Evolutionary conservation across 2,113 vertebrate species (phyloP).

Genomic region (Erinaceus europaeus): DNA sequence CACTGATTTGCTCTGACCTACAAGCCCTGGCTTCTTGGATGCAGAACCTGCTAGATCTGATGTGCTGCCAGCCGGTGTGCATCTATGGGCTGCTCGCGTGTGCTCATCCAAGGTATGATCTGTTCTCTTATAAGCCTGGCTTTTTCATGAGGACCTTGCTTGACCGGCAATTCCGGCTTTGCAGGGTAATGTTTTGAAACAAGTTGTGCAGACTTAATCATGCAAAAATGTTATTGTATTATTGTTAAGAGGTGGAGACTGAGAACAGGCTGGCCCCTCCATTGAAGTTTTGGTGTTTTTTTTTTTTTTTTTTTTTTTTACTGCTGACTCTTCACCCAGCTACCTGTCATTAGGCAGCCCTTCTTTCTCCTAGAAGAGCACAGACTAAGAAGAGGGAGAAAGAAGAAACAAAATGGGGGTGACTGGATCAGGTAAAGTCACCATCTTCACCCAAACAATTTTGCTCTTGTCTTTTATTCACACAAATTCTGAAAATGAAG

Average conservation of each 20-base stretch:
- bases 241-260: slow-evolving; percentile 26
- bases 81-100: too few species aligned
- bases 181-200: slow-evolving; percentile 34
- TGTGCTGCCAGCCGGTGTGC: too few species aligned
- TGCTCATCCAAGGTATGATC: too few species aligned
- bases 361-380: not conserved
- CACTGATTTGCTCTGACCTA: not conserved
- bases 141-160: too few species aligned
- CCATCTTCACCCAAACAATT: not conserved
- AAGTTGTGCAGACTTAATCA: not conserved
- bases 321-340: not conserved
- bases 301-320: too few species aligned
- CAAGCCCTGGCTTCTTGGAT: not conserved
- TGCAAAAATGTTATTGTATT: not conserved
- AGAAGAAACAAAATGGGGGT: not conserved
- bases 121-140: too few species aligned
- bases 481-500: slow-evolving; percentile 26
- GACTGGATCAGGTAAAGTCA: slow-evolving; percentile 39
- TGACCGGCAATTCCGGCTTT: too few species aligned
- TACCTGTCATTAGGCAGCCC: not conserved
- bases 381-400: not conserved
- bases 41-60: not conserved
- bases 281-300: too few species aligned
- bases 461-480: not conserved
- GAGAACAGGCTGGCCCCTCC: not conserved